phyloP scores from a whole-genome alignment of 1,140 invertebrate genomes.

The Ptiloglossa arizonensis region DNA sequence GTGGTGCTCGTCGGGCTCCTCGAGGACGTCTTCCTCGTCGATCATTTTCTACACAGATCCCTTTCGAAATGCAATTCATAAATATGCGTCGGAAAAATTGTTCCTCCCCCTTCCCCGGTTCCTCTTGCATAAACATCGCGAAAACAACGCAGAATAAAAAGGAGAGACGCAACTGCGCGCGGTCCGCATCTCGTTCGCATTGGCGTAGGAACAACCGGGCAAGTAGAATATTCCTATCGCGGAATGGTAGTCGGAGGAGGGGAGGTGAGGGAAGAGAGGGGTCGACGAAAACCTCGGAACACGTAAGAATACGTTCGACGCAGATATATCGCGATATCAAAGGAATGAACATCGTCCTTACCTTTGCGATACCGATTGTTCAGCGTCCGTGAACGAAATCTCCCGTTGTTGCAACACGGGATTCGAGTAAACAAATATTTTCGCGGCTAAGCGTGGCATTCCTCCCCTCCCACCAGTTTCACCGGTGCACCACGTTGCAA shows the following conservation, averaged over 20 bases:
- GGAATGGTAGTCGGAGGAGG: no score
- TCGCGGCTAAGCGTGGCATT: not conserved
- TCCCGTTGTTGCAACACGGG: not conserved
- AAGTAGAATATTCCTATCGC: not conserved
- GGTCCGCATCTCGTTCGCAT: conserved; percentile 2
- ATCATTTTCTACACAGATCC: not conserved
- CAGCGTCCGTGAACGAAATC: conserved; percentile 15
- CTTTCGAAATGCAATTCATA: not conserved
- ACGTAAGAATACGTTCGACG: not conserved
- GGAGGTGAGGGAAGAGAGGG: not conserved
- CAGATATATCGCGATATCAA: conserved; percentile 44
- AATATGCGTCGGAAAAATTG: not conserved
- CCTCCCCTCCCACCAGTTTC: not conserved
- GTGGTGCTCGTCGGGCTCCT: no score
- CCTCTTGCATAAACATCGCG: conserved; percentile 2
- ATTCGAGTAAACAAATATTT: conserved; percentile 45
- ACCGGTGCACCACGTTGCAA: no score
- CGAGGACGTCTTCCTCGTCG: not conserved
- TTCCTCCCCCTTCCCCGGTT: not conserved
- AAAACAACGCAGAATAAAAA: not conserved
- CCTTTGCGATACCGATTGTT: conserved; percentile 10
- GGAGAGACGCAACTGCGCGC: no score
- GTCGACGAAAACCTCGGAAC: not conserved
- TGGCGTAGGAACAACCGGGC: not conserved
- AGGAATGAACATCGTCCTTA: conserved; percentile 23